phyloP scores from a whole-genome alignment of 2,888 invertebrate genomes.

The Bruchidius siliquastri region DNA sequence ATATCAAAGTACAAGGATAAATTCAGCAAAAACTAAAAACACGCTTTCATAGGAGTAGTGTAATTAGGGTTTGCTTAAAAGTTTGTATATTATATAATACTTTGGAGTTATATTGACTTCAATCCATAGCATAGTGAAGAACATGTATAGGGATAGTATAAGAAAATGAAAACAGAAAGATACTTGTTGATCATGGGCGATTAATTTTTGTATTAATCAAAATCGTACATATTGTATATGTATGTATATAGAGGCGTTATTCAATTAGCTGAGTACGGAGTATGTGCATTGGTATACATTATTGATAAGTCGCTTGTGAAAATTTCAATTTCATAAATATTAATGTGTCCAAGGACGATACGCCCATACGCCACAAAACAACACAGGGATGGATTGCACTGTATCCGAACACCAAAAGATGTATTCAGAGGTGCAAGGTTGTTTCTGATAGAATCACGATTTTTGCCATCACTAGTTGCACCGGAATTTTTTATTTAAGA shows the following conservation, averaged over 20 bases:
- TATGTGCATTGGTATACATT: constrained; percentile 15
- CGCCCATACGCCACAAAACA: constrained; percentile 1
- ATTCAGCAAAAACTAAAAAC: too few species aligned
- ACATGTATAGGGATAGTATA: too few species aligned
- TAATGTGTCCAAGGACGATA: constrained; percentile 14
- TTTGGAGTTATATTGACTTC: too few species aligned
- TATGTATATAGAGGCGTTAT: constrained; percentile 13
- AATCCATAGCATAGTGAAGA: too few species aligned
- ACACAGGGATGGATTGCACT: not conserved
- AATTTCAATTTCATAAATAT: constrained; percentile 12
- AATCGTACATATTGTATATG: not conserved
- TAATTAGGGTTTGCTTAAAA: too few species aligned
- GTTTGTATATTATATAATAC: too few species aligned
- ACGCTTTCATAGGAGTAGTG: too few species aligned
- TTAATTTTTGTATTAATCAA: not conserved
- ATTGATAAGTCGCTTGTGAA: constrained; percentile 15
- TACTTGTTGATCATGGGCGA: not conserved
- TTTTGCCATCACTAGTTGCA: too few species aligned
- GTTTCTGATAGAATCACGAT: too few species aligned
- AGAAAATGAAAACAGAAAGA: not conserved
- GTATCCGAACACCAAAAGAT: not conserved
- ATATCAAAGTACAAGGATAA: too few species aligned
- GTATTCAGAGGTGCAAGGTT: too few species aligned
- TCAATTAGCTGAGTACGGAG: constrained; percentile 14
- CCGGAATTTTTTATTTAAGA: too few species aligned